Evolutionary conservation across 2,888 invertebrate species (phyloP).

Genomic region (Harpagoxenus sublaevis): DNA sequence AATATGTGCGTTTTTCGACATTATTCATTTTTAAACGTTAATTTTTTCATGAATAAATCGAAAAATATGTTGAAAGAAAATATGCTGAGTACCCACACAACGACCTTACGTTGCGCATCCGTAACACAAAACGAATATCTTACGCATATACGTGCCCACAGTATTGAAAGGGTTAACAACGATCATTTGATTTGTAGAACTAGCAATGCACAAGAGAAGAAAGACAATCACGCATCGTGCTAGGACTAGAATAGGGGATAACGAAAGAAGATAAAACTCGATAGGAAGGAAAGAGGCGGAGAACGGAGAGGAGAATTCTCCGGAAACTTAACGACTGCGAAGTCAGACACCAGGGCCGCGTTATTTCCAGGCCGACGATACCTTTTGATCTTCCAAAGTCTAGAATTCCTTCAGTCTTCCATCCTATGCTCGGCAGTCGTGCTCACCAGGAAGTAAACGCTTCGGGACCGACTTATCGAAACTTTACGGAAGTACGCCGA

Average conservation of each 20-base stretch:
- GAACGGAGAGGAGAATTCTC: slow-evolving; percentile 56
- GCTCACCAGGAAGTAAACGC: slow-evolving; percentile 79
- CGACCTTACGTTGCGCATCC: background rate
- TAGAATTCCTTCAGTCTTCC: slow-evolving; percentile 79
- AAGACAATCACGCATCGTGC: slow-evolving; percentile 53
- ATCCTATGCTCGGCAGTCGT: slow-evolving; percentile 70
- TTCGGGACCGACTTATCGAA: slow-evolving; percentile 81
- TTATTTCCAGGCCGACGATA: slow-evolving; percentile 82
- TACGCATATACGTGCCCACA: background rate
- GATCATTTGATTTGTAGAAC: slow-evolving; percentile 73
- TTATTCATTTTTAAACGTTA: background rate
- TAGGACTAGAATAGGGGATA: background rate
- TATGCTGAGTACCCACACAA: too few species aligned
- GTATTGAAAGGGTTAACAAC: background rate
- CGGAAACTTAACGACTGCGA: slow-evolving; percentile 71
- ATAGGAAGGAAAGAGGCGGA: slow-evolving; percentile 44
- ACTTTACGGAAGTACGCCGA: slow-evolving; percentile 79
- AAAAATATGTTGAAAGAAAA: background rate
- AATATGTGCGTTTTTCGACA: background rate
- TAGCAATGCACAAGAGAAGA: slow-evolving; percentile 38
- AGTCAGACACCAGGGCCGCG: slow-evolving; percentile 77
- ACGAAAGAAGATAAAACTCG: slow-evolving; percentile 58
- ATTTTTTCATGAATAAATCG: background rate
- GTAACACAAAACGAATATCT: background rate
- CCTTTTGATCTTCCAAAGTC: slow-evolving; percentile 83